A percentile compares a stretch with the other conserved stretches of the same genome.
Conservation (phyloP, 2,113 vertebrate species). For the Tachuris rubrigastra region DNA sequence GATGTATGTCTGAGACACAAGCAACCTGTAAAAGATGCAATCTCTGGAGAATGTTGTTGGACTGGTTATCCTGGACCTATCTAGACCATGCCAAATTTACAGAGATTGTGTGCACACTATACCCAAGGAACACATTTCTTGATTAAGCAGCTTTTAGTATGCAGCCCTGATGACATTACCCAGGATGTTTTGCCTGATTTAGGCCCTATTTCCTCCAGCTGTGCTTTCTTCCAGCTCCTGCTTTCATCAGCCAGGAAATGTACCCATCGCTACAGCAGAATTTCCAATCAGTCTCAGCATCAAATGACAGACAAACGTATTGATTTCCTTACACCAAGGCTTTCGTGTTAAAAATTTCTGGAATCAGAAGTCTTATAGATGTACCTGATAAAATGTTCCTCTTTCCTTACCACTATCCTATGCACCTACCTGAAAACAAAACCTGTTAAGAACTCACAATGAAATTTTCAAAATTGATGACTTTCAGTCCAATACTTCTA, state of each 20-base stretch:
- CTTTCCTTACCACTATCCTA: background rate
- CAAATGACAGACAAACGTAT: background rate
- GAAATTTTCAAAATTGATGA: background rate
- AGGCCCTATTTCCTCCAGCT: background rate
- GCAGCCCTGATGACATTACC: background rate
- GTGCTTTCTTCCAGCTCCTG: background rate
- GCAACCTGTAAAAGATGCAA: background rate
- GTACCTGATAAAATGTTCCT: background rate
- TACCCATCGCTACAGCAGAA: background rate
- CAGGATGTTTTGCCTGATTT: background rate
- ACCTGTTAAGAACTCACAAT: background rate
- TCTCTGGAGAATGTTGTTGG: constrained; percentile 43
- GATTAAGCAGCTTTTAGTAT: background rate
- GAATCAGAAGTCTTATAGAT: background rate
- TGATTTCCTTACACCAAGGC: background rate
- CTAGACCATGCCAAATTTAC: background rate
- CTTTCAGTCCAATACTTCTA: background rate
- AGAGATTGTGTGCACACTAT: background rate
- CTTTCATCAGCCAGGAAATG: background rate
- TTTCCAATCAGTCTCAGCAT: background rate
- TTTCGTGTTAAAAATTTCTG: background rate
- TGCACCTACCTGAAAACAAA: background rate
- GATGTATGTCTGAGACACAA: background rate
- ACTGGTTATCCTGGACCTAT: constrained; percentile 45
- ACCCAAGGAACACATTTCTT: background rate